Conservation (phyloP, 2,113 vertebrate species). For the Heterochromis multidens region DNA sequence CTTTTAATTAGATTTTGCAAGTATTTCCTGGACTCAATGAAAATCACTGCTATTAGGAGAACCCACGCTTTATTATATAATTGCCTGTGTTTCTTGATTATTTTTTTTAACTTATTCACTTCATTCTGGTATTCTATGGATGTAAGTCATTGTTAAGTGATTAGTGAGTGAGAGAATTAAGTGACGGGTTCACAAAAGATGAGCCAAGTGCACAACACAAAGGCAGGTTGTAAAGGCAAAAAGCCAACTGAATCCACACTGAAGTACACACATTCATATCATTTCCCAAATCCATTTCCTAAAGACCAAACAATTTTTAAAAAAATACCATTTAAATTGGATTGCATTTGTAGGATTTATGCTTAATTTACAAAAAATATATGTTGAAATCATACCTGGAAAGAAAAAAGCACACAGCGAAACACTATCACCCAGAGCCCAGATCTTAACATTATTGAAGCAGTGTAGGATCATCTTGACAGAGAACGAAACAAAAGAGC, state of each 20-base stretch:
- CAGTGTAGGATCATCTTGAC: too few species aligned
- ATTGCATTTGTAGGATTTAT: neutral
- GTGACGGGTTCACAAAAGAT: neutral
- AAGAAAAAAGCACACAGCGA: neutral
- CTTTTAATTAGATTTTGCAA: neutral
- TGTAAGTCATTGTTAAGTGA: neutral
- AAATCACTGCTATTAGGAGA: neutral
- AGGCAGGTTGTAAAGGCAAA: neutral
- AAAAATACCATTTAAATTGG: neutral
- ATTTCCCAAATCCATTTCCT: neutral
- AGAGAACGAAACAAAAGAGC: too few species aligned
- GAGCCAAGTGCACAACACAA: neutral
- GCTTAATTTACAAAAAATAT: neutral
- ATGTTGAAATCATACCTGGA: neutral
- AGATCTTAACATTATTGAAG: too few species aligned
- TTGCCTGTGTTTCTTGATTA: neutral
- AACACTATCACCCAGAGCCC: neutral
- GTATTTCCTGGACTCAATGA: neutral
- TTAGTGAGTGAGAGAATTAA: neutral
- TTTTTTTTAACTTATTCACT: neutral
- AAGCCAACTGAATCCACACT: neutral
- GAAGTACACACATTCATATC: neutral
- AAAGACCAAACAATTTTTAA: neutral
- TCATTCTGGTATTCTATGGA: neutral
- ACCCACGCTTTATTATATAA: neutral